Base-by-base conservation (phyloP, 2,113 vertebrate genomes). In the Raja brachyura region DNA sequence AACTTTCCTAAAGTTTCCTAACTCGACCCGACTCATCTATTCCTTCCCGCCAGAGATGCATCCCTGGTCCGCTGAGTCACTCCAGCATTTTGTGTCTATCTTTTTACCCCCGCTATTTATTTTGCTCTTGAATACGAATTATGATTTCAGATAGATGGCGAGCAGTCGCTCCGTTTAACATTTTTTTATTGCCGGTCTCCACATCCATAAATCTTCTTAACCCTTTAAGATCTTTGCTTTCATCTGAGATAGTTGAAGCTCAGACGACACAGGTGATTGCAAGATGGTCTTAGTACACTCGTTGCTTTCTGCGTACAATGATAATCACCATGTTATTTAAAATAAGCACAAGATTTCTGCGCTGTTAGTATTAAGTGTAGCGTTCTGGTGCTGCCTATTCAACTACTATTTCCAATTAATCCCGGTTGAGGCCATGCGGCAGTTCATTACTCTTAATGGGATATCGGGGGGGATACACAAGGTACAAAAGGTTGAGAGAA, bases 401-500 rank as follows among this genome's bases (percentile, higher is more conserved):
- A 61, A 5, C 31, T 3, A 48, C 48, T 74, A 56, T 59, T 93
- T 93, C 25, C 56, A 74, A 76, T 93, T 92, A 39, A 92, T 92
- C 90, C 90, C 31, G 5, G 10, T 92, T 92, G 31, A 70, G 90
- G 68, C 66, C 18, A 66, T 70, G 28, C 88, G 73, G 8, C 16
- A 92, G 31, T 92, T 73, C 88, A 70, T 92, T 88, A 16, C 59
- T 86, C 79, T 22, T 85, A 63, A 88, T 73, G 66, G 66, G 90
- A 79, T 70, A 0, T 39, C 31, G 31, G 59, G 1, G 59, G 1
- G 22, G 90, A 48, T 48, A 48, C 90, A 22, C 90, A 22, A 9
- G 7, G 33, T 5, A 92, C 68, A 81, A 93, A 93, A 85, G 93
- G 78, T n/a, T 85, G 33, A 33, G 63, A 18, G 78, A 85, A 93